phyloP scores from a whole-genome alignment of 2,113 vertebrate species.

The Ptilonorhynchus violaceus region DNA sequence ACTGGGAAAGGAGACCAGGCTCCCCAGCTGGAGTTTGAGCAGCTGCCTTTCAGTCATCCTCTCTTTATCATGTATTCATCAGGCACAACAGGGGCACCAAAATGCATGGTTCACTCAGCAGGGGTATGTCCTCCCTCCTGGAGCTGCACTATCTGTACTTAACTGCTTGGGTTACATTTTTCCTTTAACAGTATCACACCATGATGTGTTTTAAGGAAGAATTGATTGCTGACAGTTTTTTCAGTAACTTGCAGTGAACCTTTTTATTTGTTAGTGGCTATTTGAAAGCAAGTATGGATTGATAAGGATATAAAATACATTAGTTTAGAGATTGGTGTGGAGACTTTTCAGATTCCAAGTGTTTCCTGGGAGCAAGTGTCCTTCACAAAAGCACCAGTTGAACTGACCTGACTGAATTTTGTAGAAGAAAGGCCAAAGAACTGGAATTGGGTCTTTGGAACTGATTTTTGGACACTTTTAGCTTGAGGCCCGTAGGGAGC shows the following conservation, averaged over 20 bases:
- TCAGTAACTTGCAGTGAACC: background rate
- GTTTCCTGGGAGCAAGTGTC: background rate
- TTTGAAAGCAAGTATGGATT: background rate
- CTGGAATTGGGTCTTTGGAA: background rate
- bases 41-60: slow-evolving; percentile 93
- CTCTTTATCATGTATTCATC: slow-evolving; percentile 97
- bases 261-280: background rate
- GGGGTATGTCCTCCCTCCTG: slow-evolving; percentile 79
- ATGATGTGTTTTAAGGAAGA: background rate
- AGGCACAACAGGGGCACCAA: slow-evolving; percentile 93
- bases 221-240: background rate
- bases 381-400: background rate
- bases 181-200: background rate
- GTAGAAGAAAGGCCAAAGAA: background rate
- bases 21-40: slow-evolving; percentile 96
- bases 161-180: background rate
- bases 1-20: slow-evolving; percentile 78
- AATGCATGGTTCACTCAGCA: slow-evolving; percentile 97
- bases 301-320: background rate
- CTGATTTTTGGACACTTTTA: background rate
- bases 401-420: background rate
- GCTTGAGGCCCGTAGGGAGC: background rate
- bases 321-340: background rate
- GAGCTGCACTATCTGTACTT: background rate
- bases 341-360: background rate